Percentiles rank a stretch among this genome's conserved stretches.
Evolutionary conservation across 2,888 invertebrate genomes (phyloP).

Genomic region (Heteropelma amictum): DNA sequence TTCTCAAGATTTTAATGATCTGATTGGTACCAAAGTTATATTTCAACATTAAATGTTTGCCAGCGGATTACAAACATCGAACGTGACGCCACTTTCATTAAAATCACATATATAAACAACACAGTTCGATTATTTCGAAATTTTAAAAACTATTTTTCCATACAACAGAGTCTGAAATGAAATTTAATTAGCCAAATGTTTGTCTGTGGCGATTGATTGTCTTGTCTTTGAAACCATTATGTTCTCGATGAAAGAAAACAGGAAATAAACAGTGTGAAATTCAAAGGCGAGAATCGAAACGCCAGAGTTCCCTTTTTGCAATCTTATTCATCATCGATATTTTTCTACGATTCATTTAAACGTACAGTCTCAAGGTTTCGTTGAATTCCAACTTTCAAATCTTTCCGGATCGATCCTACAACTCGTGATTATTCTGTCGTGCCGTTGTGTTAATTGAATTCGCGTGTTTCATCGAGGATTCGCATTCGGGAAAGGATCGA

Average conservation of each 20-base stretch:
- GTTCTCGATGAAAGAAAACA: neutral
- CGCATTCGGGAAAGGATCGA: conserved; percentile 41
- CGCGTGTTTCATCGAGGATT: conserved; percentile 59
- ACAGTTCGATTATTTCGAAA: too few species aligned
- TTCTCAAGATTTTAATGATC: too few species aligned
- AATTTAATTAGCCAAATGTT: too few species aligned
- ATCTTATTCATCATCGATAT: neutral
- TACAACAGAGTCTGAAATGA: too few species aligned
- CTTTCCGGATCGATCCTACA: conserved; percentile 26
- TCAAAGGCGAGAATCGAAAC: too few species aligned
- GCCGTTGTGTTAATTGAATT: conserved; percentile 59
- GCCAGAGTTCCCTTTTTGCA: neutral
- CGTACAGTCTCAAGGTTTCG: neutral
- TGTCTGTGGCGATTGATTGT: too few species aligned
- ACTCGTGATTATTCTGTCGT: conserved; percentile 33
- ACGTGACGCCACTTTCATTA: too few species aligned
- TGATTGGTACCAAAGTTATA: too few species aligned
- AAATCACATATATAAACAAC: too few species aligned
- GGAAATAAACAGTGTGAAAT: neutral
- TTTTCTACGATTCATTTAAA: neutral
- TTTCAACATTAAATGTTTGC: too few species aligned
- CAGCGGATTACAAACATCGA: too few species aligned
- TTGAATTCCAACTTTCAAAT: conserved; percentile 32
- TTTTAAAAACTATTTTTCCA: too few species aligned
- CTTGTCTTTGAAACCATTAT: neutral